Percentiles rank a stretch among this genome's conserved stretches.
Conservation (phyloP, 1,140 invertebrate species). For the Macrobrachium rosenbergii region DNA sequence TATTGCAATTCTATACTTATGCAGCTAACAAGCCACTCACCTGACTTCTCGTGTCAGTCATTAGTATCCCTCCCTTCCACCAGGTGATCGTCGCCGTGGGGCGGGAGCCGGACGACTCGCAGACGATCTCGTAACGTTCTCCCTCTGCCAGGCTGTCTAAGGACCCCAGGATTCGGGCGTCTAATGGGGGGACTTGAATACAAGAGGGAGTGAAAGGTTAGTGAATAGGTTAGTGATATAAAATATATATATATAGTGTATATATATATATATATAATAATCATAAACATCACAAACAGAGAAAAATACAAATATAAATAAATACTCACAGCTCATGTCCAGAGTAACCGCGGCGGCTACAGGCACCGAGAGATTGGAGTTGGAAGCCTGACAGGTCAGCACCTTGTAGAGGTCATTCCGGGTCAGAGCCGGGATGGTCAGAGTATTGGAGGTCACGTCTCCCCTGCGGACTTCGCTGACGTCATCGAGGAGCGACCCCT, state of each 20-base stretch:
- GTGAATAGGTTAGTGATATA: too few species aligned
- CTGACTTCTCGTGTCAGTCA: constrained; percentile 60
- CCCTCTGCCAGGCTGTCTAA: constrained; percentile 82
- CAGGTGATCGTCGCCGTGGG: constrained; percentile 84
- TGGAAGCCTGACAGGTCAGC: constrained; percentile 86
- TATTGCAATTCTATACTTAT: too few species aligned
- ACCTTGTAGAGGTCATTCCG: constrained; percentile 83
- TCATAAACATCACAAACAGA: neutral
- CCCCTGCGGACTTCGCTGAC: constrained; percentile 27
- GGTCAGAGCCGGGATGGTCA: constrained; percentile 69
- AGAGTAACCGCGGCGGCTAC: constrained; percentile 70
- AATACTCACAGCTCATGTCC: constrained; percentile 69
- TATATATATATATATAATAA: neutral
- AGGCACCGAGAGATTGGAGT: constrained; percentile 81
- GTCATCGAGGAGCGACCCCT: constrained; percentile 39
- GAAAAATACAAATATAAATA: neutral
- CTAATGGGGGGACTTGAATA: constrained; percentile 34
- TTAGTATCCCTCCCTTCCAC: constrained; percentile 79
- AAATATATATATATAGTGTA: neutral
- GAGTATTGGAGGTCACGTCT: constrained; percentile 43
- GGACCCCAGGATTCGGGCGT: constrained; percentile 44
- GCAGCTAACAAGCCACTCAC: neutral
- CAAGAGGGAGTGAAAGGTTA: too few species aligned
- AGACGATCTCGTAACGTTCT: constrained; percentile 81
- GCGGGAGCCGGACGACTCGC: constrained; percentile 83